Percentiles rank a stretch among this genome's conserved stretches.
Conservation (phyloP, 2,113 vertebrate genomes). For the Mus pahari region DNA sequence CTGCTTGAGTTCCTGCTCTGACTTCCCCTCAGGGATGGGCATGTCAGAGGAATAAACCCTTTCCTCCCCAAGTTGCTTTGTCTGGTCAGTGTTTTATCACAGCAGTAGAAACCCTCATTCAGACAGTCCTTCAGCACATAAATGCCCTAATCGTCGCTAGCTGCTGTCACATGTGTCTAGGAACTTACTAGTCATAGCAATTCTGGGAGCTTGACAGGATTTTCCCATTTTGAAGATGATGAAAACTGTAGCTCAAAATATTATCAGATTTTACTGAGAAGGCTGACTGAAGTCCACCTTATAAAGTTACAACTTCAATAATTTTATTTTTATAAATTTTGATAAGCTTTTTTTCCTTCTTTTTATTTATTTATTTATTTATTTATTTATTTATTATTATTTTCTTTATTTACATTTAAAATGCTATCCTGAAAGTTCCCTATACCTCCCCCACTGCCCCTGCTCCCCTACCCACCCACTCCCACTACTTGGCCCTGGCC, state of each 20-base stretch:
- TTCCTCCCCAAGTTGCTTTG: neutral
- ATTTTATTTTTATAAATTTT: neutral
- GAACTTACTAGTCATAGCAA: neutral
- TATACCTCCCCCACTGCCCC: too few species aligned
- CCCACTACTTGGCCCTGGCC: too few species aligned
- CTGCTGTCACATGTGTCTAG: neutral
- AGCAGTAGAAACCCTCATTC: neutral
- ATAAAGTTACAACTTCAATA: neutral
- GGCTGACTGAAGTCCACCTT: neutral
- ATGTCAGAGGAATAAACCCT: neutral
- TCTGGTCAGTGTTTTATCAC: neutral
- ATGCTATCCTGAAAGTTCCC: too few species aligned
- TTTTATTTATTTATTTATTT: too few species aligned
- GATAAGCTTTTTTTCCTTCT: too few species aligned
- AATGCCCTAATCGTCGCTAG: neutral
- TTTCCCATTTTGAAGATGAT: conserved; percentile 26
- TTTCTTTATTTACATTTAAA: too few species aligned
- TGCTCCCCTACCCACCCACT: too few species aligned
- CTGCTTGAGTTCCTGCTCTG: neutral
- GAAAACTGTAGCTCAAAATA: neutral
- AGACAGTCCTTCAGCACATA: neutral
- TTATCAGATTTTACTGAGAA: neutral
- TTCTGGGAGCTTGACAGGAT: neutral
- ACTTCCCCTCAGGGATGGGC: neutral
- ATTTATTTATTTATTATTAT: too few species aligned